phyloP scores from a whole-genome alignment of 2,113 vertebrate genomes.

The Theristicus caerulescens region DNA sequence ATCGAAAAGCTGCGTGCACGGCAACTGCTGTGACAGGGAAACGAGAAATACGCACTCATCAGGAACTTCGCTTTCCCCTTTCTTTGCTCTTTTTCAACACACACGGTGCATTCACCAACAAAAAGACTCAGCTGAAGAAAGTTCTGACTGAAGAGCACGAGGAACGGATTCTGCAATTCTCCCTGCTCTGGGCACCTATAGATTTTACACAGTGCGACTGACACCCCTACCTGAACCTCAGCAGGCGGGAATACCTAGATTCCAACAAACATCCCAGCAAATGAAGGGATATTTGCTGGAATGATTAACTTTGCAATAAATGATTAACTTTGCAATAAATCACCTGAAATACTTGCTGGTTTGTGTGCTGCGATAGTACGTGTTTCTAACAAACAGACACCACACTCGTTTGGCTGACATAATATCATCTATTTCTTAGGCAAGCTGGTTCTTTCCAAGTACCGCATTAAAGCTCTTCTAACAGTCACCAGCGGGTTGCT shows the following conservation, averaged over 20 bases:
- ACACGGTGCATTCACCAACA: background rate
- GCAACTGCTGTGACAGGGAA: background rate
- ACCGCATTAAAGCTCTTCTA: background rate
- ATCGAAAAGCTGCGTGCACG: background rate
- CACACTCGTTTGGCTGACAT: background rate
- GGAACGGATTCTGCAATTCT: background rate
- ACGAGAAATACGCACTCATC: background rate
- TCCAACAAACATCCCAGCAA: background rate
- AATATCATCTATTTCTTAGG: background rate
- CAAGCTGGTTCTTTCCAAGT: background rate
- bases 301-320: background rate
- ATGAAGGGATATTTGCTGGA: too few species aligned
- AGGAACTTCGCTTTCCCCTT: background rate
- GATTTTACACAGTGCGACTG: background rate
- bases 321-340: background rate
- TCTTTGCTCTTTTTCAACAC: background rate
- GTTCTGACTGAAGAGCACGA: background rate
- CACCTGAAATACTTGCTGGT: background rate
- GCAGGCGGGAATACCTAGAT: background rate
- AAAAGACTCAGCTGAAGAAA: background rate
- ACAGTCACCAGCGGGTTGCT: background rate
- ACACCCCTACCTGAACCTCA: background rate
- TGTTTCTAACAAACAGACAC: background rate
- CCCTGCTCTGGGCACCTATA: background rate
- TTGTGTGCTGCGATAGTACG: background rate